phyloP scores from a whole-genome alignment of 1,140 invertebrate genomes.

The Heliconius hermathena region DNA sequence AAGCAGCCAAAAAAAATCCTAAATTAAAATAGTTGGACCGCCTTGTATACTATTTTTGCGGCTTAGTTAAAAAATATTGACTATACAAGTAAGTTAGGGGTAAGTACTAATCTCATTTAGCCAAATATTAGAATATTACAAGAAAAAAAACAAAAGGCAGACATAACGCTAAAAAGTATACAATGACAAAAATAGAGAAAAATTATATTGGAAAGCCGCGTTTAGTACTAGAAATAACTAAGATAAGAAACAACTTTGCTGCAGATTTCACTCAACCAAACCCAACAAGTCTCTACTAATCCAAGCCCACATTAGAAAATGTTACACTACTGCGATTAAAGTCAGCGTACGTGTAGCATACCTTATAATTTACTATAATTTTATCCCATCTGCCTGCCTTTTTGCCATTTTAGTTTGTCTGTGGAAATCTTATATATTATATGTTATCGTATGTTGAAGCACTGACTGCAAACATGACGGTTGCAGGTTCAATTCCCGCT shows the following conservation, averaged over 20 bases:
- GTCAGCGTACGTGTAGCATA: not conserved
- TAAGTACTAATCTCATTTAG: no score
- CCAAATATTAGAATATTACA: no score
- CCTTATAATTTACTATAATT: not conserved
- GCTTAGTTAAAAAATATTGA: no score
- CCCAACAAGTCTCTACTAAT: conserved; percentile 16
- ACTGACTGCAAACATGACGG: no score
- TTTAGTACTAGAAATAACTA: not conserved
- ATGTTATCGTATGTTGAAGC: no score
- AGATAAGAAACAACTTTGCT: not conserved
- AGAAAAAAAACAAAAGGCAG: no score
- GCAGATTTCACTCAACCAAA: conserved; percentile 20
- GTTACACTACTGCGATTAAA: not conserved
- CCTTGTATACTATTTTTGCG: no score
- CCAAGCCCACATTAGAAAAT: conserved; percentile 10
- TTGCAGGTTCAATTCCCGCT: no score
- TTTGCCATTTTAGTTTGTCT: not conserved
- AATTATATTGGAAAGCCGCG: not conserved
- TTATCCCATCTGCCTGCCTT: not conserved
- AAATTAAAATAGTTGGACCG: no score
- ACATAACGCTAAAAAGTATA: no score
- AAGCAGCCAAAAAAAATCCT: no score
- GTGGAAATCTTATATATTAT: not conserved
- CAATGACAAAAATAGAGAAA: not conserved
- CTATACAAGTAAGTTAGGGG: no score